Percentiles rank a stretch among this genome's conserved stretches.
phyloP scores from a whole-genome alignment of 2,888 invertebrate species.

The Cryptus viduatorius region DNA sequence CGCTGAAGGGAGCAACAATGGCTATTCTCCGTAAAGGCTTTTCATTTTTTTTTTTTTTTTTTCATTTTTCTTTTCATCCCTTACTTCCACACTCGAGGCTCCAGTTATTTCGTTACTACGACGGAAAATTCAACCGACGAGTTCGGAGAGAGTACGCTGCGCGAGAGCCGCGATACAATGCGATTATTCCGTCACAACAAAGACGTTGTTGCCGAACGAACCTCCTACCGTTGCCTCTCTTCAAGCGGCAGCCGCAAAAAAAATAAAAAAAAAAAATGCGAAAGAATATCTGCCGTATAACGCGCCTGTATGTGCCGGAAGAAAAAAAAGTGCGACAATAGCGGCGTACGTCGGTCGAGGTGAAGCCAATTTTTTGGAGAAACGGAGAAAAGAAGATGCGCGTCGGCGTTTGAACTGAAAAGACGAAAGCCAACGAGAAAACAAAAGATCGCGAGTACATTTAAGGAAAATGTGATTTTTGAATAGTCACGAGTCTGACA shows the following conservation, averaged over 20 bases:
- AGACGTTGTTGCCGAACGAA: constrained; percentile 30
- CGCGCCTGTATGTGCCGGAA: background rate
- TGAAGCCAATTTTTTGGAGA: background rate
- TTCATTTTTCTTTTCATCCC: constrained; percentile 17
- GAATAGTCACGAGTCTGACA: background rate
- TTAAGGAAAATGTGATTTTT: background rate
- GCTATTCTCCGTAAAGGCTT: constrained; percentile 14
- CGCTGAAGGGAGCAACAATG: constrained; percentile 34
- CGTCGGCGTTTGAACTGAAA: background rate
- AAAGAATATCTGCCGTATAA: constrained; percentile 11
- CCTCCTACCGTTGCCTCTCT: background rate
- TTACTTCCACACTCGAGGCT: constrained; percentile 29
- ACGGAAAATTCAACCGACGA: constrained; percentile 37
- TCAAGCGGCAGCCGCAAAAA: background rate
- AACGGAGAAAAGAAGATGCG: background rate
- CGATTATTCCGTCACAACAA: constrained; percentile 48
- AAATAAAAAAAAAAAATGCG: background rate
- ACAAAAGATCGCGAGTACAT: constrained; percentile 5
- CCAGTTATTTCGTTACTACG: constrained; percentile 41
- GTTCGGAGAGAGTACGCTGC: background rate
- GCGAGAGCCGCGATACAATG: constrained; percentile 27
- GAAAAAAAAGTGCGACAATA: background rate
- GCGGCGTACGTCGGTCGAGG: background rate
- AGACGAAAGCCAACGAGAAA: background rate
- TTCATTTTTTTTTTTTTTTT: constrained; percentile 3